These are phyloP conservation scores for Puffinus mauretanicus DNA, from an alignment of 2,113 vertebrate species.

Conservation along the genomic window DNA sequence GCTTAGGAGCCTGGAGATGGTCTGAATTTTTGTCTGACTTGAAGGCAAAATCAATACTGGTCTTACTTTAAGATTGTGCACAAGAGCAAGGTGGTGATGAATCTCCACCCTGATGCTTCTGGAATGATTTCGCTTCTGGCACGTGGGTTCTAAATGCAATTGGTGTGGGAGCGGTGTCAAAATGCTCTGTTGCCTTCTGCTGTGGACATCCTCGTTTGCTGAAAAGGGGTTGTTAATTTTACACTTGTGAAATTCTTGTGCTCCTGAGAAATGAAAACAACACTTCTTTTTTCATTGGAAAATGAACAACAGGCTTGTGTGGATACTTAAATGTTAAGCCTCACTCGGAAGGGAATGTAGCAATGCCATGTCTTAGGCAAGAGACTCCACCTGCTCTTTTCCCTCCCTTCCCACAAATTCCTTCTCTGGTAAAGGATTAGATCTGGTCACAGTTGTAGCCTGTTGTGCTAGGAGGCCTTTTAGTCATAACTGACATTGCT, in stretches of 20 bases:
- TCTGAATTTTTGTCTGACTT: not conserved
- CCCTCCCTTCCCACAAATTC: not conserved
- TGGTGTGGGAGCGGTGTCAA: not conserved
- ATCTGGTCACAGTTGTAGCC: not conserved
- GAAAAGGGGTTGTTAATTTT: not conserved
- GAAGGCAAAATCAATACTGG: not conserved
- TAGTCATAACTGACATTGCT: not conserved
- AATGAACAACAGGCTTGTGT: not conserved
- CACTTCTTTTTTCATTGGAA: not conserved
- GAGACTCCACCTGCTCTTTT: not conserved
- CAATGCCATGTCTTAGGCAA: not conserved
- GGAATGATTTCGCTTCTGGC: not conserved
- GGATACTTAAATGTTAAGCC: not conserved
- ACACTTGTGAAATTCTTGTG: not conserved
- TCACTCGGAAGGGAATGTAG: not conserved
- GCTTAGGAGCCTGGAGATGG: not conserved
- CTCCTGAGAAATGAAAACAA: not conserved
- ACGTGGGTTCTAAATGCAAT: not conserved
- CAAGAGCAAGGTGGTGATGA: not conserved
- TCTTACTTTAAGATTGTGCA: not conserved
- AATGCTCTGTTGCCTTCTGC: not conserved
- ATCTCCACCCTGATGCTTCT: not conserved
- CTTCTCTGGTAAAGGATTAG: not conserved
- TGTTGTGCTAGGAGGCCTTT: not conserved
- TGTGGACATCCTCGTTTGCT: not conserved